Base-by-base conservation (phyloP, 1,140 invertebrate genomes). In the Rhyzopertha dominica region DNA sequence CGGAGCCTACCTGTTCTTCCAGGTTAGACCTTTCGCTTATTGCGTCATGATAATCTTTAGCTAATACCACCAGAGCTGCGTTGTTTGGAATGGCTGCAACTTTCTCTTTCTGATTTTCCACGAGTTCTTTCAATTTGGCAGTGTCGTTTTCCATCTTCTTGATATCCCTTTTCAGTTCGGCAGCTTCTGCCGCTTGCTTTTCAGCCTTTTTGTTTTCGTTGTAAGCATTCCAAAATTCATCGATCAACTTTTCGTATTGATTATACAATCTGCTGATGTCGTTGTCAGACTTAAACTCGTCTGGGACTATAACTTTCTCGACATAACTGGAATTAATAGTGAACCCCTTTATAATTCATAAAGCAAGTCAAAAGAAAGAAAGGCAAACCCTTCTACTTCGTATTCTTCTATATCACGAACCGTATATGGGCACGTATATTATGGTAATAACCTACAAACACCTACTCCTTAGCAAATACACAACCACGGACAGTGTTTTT, bases 221-320 rank as follows among this genome's bases (percentile, higher is more conserved):
- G 24, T 55, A 55, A 20, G 24, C 34, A 10, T 14, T n/a, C 53
- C 49, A 52, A 43, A 55, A 55, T 12, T 43, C 31, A 2, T 49
- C 49, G 25, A 55, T 49, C 3, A 35, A 9, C 19, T 29, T 19
- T 18, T 30, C 25, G 20, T 55, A 47, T 9, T 22, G 10, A 23
- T 26, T 17, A 20, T 39, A 22, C 9, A 43, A n/a, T 3, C 32
- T 17, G n/a, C 23, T 20, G 12, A 52, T 24, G 23, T 48, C 14
- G 9, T 17, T n/a, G 19, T 51, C 48, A 36, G 30, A 26, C 2
- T 12, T 4, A 8, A 35, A 30, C 19, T 43, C 41, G 5, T 17
- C 3, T 8, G 53, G 53, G 2, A 51, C 23, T 3, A 40, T 20
- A 9, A 52, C 38, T 45, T 52, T 45, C n/a, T 43, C 28, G 3